These are phyloP conservation scores for Spicauda simplicius DNA, from an alignment of 2,888 invertebrate species.

Conservation along the genomic window DNA sequence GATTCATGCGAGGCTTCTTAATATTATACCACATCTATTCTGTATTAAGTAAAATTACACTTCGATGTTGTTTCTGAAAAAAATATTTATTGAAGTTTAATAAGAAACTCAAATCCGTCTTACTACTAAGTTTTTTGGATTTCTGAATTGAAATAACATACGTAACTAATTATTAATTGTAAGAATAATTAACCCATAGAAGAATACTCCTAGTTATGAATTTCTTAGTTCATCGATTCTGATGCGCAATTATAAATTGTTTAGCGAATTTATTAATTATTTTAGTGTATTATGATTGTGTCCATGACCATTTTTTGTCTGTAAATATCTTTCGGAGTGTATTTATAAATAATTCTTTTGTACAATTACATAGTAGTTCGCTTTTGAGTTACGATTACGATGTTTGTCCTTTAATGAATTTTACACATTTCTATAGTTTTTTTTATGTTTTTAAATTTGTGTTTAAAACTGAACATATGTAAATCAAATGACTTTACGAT, in stretches of 20 bases:
- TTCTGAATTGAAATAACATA: conserved; percentile 76
- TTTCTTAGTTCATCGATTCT: conserved; percentile 67
- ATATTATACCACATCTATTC: conserved; percentile 51
- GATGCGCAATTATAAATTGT: conserved; percentile 70
- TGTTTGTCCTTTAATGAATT: conserved; percentile 56
- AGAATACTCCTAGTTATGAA: conserved; percentile 73
- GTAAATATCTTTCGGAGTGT: conserved; percentile 79
- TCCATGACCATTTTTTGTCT: conserved; percentile 64
- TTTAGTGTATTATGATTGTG: conserved; percentile 61
- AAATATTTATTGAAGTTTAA: conserved; percentile 44
- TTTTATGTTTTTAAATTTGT: conserved; percentile 56
- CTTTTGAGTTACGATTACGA: conserved; percentile 48
- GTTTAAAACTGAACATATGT: conserved; percentile 54
- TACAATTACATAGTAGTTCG: conserved; percentile 62
- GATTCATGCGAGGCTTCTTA: conserved; percentile 77
- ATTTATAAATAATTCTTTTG: conserved; percentile 61
- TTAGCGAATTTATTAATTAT: conserved; percentile 80
- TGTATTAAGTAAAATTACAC: conserved; percentile 44
- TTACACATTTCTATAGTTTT: conserved; percentile 60
- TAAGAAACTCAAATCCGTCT: conserved; percentile 74
- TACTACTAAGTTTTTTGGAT: conserved; percentile 71
- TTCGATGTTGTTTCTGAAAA: conserved; percentile 43
- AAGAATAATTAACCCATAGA: conserved; percentile 77
- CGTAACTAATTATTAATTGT: conserved; percentile 79
- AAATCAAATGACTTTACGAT: conserved; percentile 57